These are phyloP conservation scores for Ametastegia equiseti DNA, from an alignment of 2,888 invertebrate species.

Conservation along the genomic window DNA sequence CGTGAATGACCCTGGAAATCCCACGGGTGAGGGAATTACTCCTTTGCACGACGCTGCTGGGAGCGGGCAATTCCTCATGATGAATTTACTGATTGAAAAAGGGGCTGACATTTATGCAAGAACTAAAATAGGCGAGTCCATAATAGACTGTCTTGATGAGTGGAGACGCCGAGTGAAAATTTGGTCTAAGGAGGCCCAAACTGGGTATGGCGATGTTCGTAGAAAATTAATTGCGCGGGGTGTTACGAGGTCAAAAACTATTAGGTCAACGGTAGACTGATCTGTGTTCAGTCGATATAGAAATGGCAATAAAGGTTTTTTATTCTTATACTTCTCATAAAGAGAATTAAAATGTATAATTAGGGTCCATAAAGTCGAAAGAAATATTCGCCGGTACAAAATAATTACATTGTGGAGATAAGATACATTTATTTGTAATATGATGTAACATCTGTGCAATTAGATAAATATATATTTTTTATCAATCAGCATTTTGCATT, in stretches of 20 bases:
- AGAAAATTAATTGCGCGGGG: conserved; percentile 65
- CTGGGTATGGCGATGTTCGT: conserved; percentile 78
- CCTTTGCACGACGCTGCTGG: conserved; percentile 94
- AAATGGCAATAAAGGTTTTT: not conserved
- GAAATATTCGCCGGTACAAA: too few relatives aligned
- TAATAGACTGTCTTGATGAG: conserved; percentile 84
- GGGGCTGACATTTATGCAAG: conserved; percentile 86
- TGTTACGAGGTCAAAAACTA: conserved; percentile 51
- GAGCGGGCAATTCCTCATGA: conserved; percentile 89
- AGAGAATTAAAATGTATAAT: too few relatives aligned
- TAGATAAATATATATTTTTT: too few relatives aligned
- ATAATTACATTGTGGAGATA: too few relatives aligned
- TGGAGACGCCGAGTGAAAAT: conserved; percentile 80
- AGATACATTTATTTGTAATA: too few relatives aligned
- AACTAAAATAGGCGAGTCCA: conserved; percentile 87
- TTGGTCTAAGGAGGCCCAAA: conserved; percentile 79
- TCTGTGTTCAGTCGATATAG: not conserved
- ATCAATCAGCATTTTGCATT: too few relatives aligned
- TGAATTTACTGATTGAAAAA: conserved; percentile 85
- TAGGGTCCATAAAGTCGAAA: too few relatives aligned
- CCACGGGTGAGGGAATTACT: conserved; percentile 89
- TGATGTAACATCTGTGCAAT: too few relatives aligned
- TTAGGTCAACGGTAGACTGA: conserved; percentile 21
- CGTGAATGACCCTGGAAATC: conserved; percentile 92
- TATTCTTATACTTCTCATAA: too few relatives aligned